Percentiles rank a stretch among this genome's conserved stretches.
Evolutionary conservation across 2,113 vertebrate species (phyloP).

Genomic region (Fulica atra): DNA sequence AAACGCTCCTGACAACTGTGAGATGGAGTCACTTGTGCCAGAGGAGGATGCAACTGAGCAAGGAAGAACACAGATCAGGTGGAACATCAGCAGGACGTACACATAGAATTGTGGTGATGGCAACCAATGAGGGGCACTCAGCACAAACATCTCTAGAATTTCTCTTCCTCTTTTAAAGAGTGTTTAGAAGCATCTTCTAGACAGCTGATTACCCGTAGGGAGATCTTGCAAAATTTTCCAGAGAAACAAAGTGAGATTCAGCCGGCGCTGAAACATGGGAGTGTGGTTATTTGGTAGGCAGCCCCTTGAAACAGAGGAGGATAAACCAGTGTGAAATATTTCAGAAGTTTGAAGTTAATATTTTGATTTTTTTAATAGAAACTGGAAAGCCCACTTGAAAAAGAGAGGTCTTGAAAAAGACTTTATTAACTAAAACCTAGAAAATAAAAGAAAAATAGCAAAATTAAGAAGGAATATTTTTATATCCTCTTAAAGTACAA

Average conservation of each 20-base stretch:
- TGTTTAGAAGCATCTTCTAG: neutral
- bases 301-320: neutral
- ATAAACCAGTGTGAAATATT: neutral
- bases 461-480: neutral
- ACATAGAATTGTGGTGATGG: neutral
- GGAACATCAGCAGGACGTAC: neutral
- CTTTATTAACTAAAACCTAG: neutral
- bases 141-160: neutral
- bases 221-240: neutral
- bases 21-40: neutral
- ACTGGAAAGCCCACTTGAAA: neutral
- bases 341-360: neutral
- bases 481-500: neutral
- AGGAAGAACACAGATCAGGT: neutral
- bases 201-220: neutral
- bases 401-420: neutral
- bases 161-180: neutral
- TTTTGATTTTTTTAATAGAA: neutral
- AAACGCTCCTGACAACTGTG: neutral
- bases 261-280: neutral
- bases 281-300: neutral
- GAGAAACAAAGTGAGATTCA: neutral
- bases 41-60: neutral
- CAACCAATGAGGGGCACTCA: neutral
- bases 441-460: neutral